Percentiles rank a stretch among this genome's conserved stretches.
These are phyloP conservation scores for Sebastes dallii DNA, from an alignment of 2,797 vertebrate species.

Conservation along the genomic window DNA sequence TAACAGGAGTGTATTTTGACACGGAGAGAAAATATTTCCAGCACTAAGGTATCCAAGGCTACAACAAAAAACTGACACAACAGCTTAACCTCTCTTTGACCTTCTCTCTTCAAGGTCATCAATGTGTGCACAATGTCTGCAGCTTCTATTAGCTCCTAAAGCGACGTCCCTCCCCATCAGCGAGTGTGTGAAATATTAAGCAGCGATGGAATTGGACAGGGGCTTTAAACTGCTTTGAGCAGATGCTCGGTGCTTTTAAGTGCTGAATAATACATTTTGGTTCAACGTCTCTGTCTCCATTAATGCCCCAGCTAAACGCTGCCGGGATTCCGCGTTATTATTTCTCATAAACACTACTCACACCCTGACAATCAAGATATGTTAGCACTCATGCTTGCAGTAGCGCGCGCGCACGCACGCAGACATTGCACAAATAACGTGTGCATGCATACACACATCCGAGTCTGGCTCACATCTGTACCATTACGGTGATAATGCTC, in stretches of 20 bases:
- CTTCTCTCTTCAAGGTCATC: conserved; percentile 47
- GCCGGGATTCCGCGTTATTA: conserved; percentile 61
- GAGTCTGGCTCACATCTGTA: not conserved
- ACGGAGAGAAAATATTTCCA: not conserved
- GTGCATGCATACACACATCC: not conserved
- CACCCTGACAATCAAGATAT: conserved; percentile 53
- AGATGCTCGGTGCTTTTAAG: conserved; percentile 79
- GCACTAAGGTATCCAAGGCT: not conserved
- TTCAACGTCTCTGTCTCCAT: conserved; percentile 76
- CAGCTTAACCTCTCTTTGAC: conserved; percentile 28
- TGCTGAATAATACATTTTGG: conserved; percentile 80
- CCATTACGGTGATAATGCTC: conserved; percentile 16
- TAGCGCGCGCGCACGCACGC: not conserved
- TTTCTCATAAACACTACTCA: conserved; percentile 71
- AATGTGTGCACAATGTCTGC: conserved; percentile 17
- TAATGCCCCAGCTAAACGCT: conserved; percentile 72
- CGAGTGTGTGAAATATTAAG: conserved; percentile 78
- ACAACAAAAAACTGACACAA: not conserved
- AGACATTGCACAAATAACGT: not conserved
- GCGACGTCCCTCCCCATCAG: conserved; percentile 47
- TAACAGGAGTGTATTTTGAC: conserved; percentile 12
- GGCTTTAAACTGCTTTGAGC: conserved; percentile 71
- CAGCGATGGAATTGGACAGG: conserved; percentile 65
- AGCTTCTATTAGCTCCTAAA: conserved; percentile 50
- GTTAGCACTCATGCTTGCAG: conserved; percentile 28